Base-by-base conservation (phyloP, 2,797 vertebrate genomes). In the Urocyon cinereoargenteus region DNA sequence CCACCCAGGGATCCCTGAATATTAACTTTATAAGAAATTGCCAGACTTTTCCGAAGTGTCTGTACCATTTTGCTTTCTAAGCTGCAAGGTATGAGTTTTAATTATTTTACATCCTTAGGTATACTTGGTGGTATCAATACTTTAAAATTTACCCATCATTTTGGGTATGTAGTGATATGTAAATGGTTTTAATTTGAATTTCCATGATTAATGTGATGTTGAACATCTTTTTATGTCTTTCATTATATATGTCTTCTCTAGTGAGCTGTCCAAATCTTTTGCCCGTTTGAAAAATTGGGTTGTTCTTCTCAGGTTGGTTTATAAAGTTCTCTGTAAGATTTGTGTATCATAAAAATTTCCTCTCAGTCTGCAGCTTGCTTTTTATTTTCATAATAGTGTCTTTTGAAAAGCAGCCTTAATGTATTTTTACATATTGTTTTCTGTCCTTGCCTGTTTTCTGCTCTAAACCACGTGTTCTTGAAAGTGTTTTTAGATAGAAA, bases 301-400 rank as follows among this genome's bases (percentile, higher is more conserved):
- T 90, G 18, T 21, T 72, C 86, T 64, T 87, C 53, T 95, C 70
- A 26, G 40, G 8, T 86, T 86, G 53, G n/a, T 91, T 81, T 16
- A 28, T 81, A 73, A 82, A 87, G 66, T 82, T 87, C 13, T 81
- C 73, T 73, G n/a, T 78, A 91, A 86, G 82, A 86, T 87, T 19
- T n/a, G 13, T 61, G 7, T 93, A 61, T 87, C 34, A 75, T 28
- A 75, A 31, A 70, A 87, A 87, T 59, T 75, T 86, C 31, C 51
- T 45, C n/a, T 70, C 3, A 49, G 22, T 28, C 22, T 82, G 22
- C 34, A 66, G 28, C 22, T 84, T 93, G 40, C 83, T 90, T 86
- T 95, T 90, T 81, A 70, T 85, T 85, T 94, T 64, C 78, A 40
- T 53, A n/a, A 34, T 57, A 28, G 28, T 94, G 57, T 83, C 72